phyloP scores from a whole-genome alignment of 1,140 invertebrate genomes.

The Elymnias hypermnestra region DNA sequence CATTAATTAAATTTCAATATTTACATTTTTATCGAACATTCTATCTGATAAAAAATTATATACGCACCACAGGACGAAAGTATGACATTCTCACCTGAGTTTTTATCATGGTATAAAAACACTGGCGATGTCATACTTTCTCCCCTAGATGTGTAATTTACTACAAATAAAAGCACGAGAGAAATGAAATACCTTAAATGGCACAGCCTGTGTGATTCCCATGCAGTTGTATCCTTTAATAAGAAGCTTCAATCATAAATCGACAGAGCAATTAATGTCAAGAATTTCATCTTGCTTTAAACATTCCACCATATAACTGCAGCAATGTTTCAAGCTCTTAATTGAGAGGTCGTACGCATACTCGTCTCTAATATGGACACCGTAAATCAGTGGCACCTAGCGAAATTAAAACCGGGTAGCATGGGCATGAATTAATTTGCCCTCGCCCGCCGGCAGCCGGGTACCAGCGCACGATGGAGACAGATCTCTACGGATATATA shows the following conservation, averaged over 20 bases:
- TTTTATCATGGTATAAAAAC: too few relatives aligned
- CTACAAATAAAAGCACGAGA: too few relatives aligned
- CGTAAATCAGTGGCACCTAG: conserved; percentile 57
- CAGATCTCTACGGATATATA: conserved; percentile 37
- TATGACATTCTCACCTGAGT: too few relatives aligned
- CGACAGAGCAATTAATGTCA: conserved; percentile 2
- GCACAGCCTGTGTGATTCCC: too few relatives aligned
- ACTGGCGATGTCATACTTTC: too few relatives aligned
- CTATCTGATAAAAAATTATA: too few relatives aligned
- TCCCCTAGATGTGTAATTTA: too few relatives aligned
- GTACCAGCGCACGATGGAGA: conserved; percentile 39
- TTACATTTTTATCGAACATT: too few relatives aligned
- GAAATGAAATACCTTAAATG: too few relatives aligned
- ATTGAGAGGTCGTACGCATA: conserved; percentile 50
- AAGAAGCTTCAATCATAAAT: conserved; percentile 4
- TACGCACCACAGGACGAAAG: too few relatives aligned
- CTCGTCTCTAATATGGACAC: conserved; percentile 58
- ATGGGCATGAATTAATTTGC: conserved; percentile 51
- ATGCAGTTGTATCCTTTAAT: too few relatives aligned
- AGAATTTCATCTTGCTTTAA: conserved; percentile 6
- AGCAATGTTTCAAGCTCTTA: conserved; percentile 25
- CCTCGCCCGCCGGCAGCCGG: conserved; percentile 21
- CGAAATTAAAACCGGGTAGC: conserved; percentile 61
- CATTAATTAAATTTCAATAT: too few relatives aligned
- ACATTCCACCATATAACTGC: conserved; percentile 8